phyloP scores from a whole-genome alignment of 2,888 invertebrate species.

The Phrixothrix hirtus region DNA sequence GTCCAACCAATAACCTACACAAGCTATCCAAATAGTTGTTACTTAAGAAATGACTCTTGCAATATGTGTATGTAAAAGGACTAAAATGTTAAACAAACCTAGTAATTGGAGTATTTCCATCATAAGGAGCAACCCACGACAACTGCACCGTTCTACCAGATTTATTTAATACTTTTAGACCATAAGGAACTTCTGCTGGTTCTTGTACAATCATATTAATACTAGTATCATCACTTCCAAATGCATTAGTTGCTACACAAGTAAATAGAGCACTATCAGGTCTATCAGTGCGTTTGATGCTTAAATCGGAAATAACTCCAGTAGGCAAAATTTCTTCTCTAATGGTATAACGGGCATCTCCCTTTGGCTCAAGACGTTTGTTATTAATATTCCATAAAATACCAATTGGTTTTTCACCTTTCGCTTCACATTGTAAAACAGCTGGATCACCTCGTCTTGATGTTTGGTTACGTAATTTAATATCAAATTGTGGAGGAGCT shows the following conservation, averaged over 20 bases:
- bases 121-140: constrained; percentile 91
- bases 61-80: not conserved
- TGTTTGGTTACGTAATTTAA: constrained; percentile 88
- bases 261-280: constrained; percentile 88
- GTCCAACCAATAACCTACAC: no score
- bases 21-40: not conserved
- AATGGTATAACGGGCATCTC: constrained; percentile 84
- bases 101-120: constrained; percentile 87
- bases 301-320: constrained; percentile 85
- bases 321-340: constrained; percentile 86
- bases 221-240: constrained; percentile 93
- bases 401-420: constrained; percentile 93
- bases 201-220: constrained; percentile 94
- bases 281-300: constrained; percentile 86
- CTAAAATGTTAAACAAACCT: constrained; percentile 51
- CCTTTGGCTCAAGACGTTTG: constrained; percentile 87
- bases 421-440: constrained; percentile 88
- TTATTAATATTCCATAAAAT: constrained; percentile 95
- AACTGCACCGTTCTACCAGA: constrained; percentile 88
- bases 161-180: constrained; percentile 85
- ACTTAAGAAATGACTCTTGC: not conserved
- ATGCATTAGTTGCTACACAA: constrained; percentile 91
- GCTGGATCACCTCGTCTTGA: constrained; percentile 89
- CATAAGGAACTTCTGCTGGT: constrained; percentile 88
- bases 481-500: constrained; percentile 93